These are phyloP conservation scores for Listrodromus nycthemerus DNA, from an alignment of 2,888 invertebrate genomes.

Conservation along the genomic window DNA sequence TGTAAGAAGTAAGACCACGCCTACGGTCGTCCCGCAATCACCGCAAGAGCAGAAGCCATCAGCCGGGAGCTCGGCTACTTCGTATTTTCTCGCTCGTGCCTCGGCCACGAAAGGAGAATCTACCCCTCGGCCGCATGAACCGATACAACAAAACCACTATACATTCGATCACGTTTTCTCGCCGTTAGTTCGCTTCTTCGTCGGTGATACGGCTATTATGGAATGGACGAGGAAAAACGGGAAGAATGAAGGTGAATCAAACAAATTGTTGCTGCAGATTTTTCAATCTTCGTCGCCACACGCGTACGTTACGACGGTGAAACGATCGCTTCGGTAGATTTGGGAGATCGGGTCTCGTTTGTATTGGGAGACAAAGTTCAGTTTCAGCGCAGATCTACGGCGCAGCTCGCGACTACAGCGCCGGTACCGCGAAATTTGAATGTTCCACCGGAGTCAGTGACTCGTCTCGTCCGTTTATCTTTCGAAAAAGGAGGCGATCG, in stretches of 20 bases:
- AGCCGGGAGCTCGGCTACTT: neutral
- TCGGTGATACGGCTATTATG: neutral
- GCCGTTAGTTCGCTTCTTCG: slow-evolving; percentile 51
- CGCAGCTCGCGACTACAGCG: slow-evolving; percentile 8
- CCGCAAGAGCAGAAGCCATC: slow-evolving; percentile 33
- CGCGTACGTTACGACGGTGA: slow-evolving; percentile 38
- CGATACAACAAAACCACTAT: slow-evolving; percentile 31
- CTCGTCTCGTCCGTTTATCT: neutral
- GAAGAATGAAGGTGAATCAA: neutral
- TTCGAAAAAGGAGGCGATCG: neutral
- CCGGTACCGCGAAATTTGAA: slow-evolving; percentile 15
- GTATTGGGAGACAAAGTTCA: slow-evolving; percentile 4
- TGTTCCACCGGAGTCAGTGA: slow-evolving; percentile 26
- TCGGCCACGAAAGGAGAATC: slow-evolving; percentile 20
- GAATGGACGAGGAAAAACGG: neutral
- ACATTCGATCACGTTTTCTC: slow-evolving; percentile 60
- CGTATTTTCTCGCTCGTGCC: slow-evolving; percentile 56
- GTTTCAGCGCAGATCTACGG: slow-evolving; percentile 30
- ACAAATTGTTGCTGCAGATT: slow-evolving; percentile 24
- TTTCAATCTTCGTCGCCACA: slow-evolving; percentile 45
- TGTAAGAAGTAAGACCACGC: slow-evolving; percentile 27
- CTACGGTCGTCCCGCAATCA: slow-evolving; percentile 33
- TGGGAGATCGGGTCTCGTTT: neutral
- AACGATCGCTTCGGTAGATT: neutral
- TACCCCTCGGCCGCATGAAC: slow-evolving; percentile 6